phyloP scores from a whole-genome alignment of 2,888 invertebrate species.

The Rotaria sp. region DNA sequence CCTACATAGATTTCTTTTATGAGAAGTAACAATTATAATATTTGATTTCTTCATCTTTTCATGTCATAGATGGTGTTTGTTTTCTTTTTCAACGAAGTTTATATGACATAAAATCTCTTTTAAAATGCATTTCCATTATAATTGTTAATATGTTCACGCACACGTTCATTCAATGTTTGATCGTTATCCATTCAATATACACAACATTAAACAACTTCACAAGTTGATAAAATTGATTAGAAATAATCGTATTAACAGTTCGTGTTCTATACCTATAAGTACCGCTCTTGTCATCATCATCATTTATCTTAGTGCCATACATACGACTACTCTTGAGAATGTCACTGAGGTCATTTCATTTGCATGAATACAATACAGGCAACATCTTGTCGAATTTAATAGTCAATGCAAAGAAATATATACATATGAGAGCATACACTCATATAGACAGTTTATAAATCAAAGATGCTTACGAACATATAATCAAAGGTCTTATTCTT shows the following conservation, averaged over 20 bases:
- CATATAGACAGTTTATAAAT: background rate
- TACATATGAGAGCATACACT: background rate
- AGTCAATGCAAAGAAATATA: background rate
- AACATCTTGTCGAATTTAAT: background rate
- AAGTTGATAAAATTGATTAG: slow-evolving; percentile 8
- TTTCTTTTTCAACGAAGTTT: background rate
- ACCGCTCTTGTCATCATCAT: background rate
- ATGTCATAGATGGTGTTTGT: no score
- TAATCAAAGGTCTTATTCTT: background rate
- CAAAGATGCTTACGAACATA: background rate
- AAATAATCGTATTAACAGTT: background rate
- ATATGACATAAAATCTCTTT: background rate
- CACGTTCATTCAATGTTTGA: background rate
- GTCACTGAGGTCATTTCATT: background rate
- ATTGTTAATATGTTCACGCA: background rate
- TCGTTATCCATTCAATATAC: background rate
- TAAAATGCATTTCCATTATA: background rate
- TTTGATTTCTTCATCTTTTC: no score
- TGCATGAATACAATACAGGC: background rate
- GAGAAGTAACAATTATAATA: no score
- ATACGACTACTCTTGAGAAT: background rate
- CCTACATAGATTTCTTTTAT: no score
- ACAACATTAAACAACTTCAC: slow-evolving; percentile 13
- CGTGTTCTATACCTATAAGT: background rate
- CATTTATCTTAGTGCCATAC: background rate